Evolutionary conservation across 1,140 invertebrate species (phyloP).

Genomic region (Danaus plexippus): DNA sequence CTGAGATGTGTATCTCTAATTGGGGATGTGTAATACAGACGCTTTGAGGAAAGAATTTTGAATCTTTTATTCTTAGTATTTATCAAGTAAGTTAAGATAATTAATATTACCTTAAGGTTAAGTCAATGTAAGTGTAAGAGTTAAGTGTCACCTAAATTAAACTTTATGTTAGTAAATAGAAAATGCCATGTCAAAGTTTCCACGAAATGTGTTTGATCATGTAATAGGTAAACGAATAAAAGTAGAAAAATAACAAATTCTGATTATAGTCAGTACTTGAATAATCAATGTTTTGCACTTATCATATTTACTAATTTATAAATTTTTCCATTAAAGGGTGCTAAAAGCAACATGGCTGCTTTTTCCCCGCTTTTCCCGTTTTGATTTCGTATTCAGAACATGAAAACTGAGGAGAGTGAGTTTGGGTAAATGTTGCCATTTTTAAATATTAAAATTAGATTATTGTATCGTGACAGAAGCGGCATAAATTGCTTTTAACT

Average conservation of each 20-base stretch:
- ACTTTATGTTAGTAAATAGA: too few species aligned
- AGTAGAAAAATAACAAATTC: too few species aligned
- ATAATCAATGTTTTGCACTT: slow-evolving; percentile 7
- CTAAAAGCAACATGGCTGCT: slow-evolving; percentile 62
- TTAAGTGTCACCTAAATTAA: too few species aligned
- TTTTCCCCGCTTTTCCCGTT: slow-evolving; percentile 44
- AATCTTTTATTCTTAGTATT: too few species aligned
- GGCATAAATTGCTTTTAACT: slow-evolving; percentile 48
- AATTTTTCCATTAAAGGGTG: slow-evolving; percentile 58
- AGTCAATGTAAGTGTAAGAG: too few species aligned
- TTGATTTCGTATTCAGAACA: slow-evolving; percentile 61
- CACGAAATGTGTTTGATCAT: too few species aligned
- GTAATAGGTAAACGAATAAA: too few species aligned
- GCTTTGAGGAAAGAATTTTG: slow-evolving; percentile 34
- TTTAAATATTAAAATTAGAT: slow-evolving; percentile 67
- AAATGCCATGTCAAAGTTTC: too few species aligned
- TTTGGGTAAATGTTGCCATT: slow-evolving; percentile 54
- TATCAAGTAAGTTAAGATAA: too few species aligned
- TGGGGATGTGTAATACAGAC: slow-evolving; percentile 63
- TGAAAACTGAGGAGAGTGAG: slow-evolving; percentile 45
- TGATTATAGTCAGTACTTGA: background rate
- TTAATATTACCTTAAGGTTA: too few species aligned
- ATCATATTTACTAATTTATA: slow-evolving; percentile 16
- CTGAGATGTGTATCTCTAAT: slow-evolving; percentile 59
- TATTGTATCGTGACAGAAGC: slow-evolving; percentile 50